Evolutionary conservation across 2,797 vertebrate genomes (phyloP).

Genomic region (Lateolabrax maculatus): DNA sequence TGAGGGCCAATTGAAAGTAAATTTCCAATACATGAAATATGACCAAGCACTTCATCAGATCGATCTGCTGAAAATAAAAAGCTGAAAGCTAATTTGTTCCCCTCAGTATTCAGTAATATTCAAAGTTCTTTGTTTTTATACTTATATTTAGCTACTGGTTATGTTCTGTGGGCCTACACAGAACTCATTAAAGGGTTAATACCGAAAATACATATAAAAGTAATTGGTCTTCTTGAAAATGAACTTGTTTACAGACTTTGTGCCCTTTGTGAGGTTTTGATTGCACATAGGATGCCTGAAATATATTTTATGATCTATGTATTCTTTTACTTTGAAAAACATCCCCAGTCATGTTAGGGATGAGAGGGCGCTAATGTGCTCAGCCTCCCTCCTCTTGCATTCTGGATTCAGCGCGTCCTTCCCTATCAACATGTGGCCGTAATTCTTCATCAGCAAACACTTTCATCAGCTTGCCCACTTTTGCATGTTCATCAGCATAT

Average conservation of each 20-base stretch:
- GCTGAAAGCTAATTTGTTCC: background rate
- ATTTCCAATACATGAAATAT: background rate
- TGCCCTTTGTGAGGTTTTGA: background rate
- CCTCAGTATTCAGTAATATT: no score
- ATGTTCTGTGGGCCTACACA: no score
- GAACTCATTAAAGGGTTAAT: background rate
- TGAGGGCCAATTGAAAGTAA: background rate
- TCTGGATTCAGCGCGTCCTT: conserved; percentile 37
- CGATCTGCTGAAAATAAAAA: background rate
- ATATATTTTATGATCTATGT: background rate
- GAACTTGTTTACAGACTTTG: background rate
- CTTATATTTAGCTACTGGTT: background rate
- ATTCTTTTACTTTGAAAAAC: background rate
- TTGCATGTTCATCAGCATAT: conserved; percentile 50
- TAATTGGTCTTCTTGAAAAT: background rate
- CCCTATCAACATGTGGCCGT: conserved; percentile 51
- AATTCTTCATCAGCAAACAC: conserved; percentile 49
- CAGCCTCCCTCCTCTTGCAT: background rate
- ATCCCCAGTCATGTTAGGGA: conserved; percentile 27
- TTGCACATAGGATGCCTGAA: no score
- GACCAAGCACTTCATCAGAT: background rate
- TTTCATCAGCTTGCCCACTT: conserved; percentile 55
- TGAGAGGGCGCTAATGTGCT: background rate
- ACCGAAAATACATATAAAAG: background rate
- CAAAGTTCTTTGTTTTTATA: no score